Conservation (phyloP, 2,888 invertebrate genomes). For the Lysandra coridon region DNA sequence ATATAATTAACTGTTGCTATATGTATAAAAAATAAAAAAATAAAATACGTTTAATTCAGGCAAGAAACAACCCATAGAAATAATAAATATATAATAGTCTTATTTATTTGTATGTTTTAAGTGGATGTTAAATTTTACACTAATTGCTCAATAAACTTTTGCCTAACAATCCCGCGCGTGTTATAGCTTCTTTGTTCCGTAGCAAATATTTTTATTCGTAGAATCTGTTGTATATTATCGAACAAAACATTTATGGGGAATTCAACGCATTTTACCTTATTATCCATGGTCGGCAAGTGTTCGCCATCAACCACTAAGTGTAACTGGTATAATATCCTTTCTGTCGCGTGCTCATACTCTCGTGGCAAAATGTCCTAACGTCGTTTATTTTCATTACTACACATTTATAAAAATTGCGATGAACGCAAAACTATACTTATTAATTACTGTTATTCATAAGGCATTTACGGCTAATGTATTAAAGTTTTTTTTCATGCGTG, state of each 20-base stretch:
- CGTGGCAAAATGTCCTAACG: slow-evolving; percentile 49
- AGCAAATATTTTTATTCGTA: background rate
- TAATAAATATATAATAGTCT: too few relatives aligned
- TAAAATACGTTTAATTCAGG: too few relatives aligned
- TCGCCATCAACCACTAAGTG: slow-evolving; percentile 49
- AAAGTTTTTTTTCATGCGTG: background rate
- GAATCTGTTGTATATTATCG: background rate
- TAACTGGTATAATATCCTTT: slow-evolving; percentile 49
- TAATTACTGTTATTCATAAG: slow-evolving; percentile 34
- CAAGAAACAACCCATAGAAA: too few relatives aligned
- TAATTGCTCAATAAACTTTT: background rate
- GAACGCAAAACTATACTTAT: slow-evolving; percentile 30
- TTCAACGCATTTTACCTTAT: slow-evolving; percentile 53
- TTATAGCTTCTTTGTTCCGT: background rate
- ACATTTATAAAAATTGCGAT: slow-evolving; percentile 32
- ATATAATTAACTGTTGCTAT: too few relatives aligned
- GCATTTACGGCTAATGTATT: slow-evolving; percentile 24
- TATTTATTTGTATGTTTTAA: background rate
- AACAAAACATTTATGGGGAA: background rate
- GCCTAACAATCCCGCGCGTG: background rate
- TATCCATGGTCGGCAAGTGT: slow-evolving; percentile 56
- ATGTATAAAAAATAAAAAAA: too few relatives aligned
- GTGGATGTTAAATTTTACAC: background rate
- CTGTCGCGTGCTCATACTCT: slow-evolving; percentile 50
- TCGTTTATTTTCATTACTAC: slow-evolving; percentile 42